Evolutionary conservation across 2,888 invertebrate species (phyloP), one percentile per base, ranked within the genome.

Genomic region (Coleophora flavipennella): DNA sequence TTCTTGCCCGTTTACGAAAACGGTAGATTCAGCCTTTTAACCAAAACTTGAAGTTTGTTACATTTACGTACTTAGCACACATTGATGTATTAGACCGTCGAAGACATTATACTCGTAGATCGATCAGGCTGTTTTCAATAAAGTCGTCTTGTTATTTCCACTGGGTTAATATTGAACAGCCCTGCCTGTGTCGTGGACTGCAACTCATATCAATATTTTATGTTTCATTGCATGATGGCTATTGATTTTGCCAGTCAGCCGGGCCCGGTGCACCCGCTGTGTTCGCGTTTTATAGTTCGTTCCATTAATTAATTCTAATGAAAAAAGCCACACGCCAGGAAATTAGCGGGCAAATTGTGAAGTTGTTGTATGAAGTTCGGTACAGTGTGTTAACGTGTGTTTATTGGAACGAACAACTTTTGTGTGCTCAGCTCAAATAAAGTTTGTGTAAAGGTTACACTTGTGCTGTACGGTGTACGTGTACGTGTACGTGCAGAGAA

Each of bases 221-320:
- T 69, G 55, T 50, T 46, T 37, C 46, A 57, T 46, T 57, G 57
- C 54, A 56, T 42, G 50, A 46, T 52, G 39, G 42, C 50, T 76
- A 77, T 76, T 68, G 73, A 76, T 76, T 72, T 65, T 64, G 50
- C 55, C 49, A 57, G 51, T 55, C 55, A 51, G 39, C 45, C 50
- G 48, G 50, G 53, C 45, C 43, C 48, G 53, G 50, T 59, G 53
- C 59, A 57, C 46, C 48, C 44, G 33, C 40, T 42, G 11, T 37
- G 31, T 31, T 38, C 44, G 38, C 48, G 44, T 46, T 49, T 52
- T 45, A 50, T 51, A 49, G 45, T 41, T 41, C 38, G 20, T 20
- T 6, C 20, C 3, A 20, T 20, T 20, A 20, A 20, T 3, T 6
- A 20, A 20, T 20, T 20, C 6, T 6, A 20, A 20, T 20, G 20